Conservation (phyloP, 2,113 vertebrate species). For the Eurystomus gularis region DNA sequence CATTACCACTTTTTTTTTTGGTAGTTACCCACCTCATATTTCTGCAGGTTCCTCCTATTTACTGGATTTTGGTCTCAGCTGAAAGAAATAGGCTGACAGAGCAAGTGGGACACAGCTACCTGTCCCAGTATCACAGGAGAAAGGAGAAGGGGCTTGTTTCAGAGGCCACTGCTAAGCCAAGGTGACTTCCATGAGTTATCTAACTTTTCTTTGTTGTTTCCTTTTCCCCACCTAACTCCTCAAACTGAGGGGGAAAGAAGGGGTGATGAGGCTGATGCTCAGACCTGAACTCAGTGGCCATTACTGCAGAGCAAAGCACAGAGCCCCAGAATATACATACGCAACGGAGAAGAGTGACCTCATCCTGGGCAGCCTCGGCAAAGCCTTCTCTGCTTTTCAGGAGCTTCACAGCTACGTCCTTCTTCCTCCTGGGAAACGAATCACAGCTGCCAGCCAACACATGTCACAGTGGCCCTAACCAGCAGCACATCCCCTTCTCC, state of each 20-base stretch:
- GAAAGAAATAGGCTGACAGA: neutral
- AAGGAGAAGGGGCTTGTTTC: neutral
- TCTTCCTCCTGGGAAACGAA: conserved; percentile 65
- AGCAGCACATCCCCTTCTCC: neutral
- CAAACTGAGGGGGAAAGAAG: neutral
- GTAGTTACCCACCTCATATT: neutral
- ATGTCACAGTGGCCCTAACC: neutral
- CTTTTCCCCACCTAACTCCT: neutral
- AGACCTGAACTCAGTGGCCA: neutral
- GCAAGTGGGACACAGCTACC: neutral
- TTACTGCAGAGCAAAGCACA: neutral
- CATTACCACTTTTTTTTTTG: neutral
- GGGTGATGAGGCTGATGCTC: neutral
- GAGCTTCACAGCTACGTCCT: conserved; percentile 83
- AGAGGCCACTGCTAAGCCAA: neutral
- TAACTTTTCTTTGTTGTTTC: fast-evolving
- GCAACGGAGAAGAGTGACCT: conserved; percentile 79
- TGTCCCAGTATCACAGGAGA: neutral
- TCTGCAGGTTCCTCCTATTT: neutral
- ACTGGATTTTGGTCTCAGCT: neutral
- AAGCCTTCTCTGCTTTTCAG: conserved; percentile 81
- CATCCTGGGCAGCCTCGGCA: conserved; percentile 80
- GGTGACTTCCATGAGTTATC: neutral
- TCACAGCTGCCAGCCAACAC: neutral
- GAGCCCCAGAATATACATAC: conserved; percentile 60